Percentiles rank a stretch among this genome's conserved stretches.
Evolutionary conservation across 2,113 vertebrate genomes (phyloP).

Genomic region (Cisticola juncidis): DNA sequence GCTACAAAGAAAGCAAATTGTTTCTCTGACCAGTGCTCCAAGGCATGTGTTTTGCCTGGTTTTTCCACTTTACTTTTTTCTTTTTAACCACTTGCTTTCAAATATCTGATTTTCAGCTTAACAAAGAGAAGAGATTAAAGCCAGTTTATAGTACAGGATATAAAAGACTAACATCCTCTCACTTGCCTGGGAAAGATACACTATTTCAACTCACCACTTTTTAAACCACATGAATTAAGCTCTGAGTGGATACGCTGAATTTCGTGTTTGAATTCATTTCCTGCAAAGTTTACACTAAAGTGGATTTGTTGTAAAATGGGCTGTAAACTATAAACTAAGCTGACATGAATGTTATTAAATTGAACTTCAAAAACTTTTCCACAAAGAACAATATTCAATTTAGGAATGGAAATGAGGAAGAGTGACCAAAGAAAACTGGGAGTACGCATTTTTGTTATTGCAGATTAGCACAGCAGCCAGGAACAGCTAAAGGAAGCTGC

Average conservation of each 20-base stretch:
- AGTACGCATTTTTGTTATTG: neutral
- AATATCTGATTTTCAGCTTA: neutral
- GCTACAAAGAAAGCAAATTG: neutral
- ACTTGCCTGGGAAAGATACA: neutral
- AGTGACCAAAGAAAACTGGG: neutral
- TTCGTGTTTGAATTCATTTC: neutral
- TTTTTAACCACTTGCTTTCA: neutral
- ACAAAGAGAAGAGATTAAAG: neutral
- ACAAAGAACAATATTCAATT: neutral
- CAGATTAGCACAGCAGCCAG: neutral
- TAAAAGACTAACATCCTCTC: neutral
- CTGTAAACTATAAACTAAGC: neutral
- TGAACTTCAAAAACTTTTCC: conserved; percentile 10
- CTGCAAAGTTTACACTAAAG: neutral
- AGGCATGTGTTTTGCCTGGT: neutral
- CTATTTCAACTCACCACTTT: neutral
- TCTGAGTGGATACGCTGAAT: neutral
- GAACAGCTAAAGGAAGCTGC: neutral
- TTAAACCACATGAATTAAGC: neutral
- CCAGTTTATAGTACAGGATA: neutral
- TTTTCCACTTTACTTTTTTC: neutral
- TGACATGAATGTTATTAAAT: neutral
- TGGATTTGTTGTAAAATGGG: neutral
- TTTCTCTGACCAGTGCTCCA: neutral
- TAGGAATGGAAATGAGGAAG: neutral